Base-by-base conservation (phyloP, 1,140 invertebrate genomes). In the Colletes latitarsis region DNA sequence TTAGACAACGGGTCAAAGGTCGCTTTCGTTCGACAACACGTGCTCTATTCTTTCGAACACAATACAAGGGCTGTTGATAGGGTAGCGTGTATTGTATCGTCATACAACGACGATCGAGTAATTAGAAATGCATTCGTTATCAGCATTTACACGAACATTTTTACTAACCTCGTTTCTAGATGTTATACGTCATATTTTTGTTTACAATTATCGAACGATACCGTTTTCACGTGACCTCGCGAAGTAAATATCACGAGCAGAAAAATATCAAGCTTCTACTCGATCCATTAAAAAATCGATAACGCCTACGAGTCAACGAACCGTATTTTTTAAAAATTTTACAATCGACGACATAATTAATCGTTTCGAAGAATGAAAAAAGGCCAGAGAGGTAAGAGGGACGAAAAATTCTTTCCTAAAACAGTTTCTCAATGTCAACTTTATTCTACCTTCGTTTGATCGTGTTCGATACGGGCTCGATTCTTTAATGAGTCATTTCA, bases 31-130 rank as follows among this genome's bases (percentile, higher is more conserved):
- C 12, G 66, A 82, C 53, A 67, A 77, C 43, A 41, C 30, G 68
- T 68, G 69, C 72, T 69, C 85, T 77, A 83, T 81, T 86, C 64
- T 74, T 67, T 62, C 52, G 69, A 69, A 80, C 73, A 53, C 77
- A 74, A 62, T 73, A 9, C 49, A 52, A 52, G 49, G 43, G 43
- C 43, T 43, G 43, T 9, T 43, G 43, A 9, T 43, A 43, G 43
- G 43, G 43, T 43, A n/a, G n/a, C n/a, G n/a, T n/a, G n/a, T n/a
- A n/a, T n/a, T n/a, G n/a, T n/a, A n/a, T n/a, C n/a, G n/a, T n/a
- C n/a, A n/a, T n/a, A 43, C 8, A 43, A 9, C 43, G 43, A 43
- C 43, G 8, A 43, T 43, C 30, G 30, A 30, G 8, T 6, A 0
- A 43, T 43, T 43, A 43, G 43, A 43, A 43, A 43, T 43, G 8